A percentile compares a stretch with the other conserved stretches of the same genome.
Conservation (phyloP, 2,888 invertebrate species). For the Elmis aenea region DNA sequence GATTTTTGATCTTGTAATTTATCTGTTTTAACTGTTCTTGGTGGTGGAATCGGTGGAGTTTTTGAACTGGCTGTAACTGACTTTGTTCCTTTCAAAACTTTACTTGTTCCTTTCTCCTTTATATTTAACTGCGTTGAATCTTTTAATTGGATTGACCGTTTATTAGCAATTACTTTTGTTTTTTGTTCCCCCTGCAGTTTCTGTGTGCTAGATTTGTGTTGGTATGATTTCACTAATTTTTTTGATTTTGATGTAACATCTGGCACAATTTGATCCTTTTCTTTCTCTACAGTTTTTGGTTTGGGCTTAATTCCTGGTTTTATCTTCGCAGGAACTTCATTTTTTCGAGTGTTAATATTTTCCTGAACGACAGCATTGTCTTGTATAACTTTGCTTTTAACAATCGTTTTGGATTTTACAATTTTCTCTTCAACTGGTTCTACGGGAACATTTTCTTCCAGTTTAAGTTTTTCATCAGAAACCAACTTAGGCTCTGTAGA, state of each 20-base stretch:
- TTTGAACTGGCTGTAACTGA: slow-evolving; percentile 20
- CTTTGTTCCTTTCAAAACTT: slow-evolving; percentile 25
- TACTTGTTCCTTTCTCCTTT: slow-evolving; percentile 24
- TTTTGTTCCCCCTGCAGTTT: slow-evolving; percentile 24
- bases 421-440: slow-evolving; percentile 42
- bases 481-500: slow-evolving; percentile 7
- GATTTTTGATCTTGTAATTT: slow-evolving; percentile 2
- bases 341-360: slow-evolving; percentile 10
- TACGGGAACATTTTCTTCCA: no score
- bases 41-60: slow-evolving; percentile 10
- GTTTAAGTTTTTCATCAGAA: slow-evolving; percentile 28
- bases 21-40: slow-evolving; percentile 14
- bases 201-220: no score
- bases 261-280: slow-evolving; percentile 48
- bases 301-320: slow-evolving; percentile 19
- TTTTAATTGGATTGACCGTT: slow-evolving; percentile 9
- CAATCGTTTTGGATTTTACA: slow-evolving; percentile 50
- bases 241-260: slow-evolving; percentile 38
- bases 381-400: slow-evolving; percentile 17
- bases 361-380: slow-evolving; percentile 6
- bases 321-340: slow-evolving; percentile 11
- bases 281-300: slow-evolving; percentile 25
- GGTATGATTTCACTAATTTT: slow-evolving; percentile 25
- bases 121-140: slow-evolving; percentile 18
- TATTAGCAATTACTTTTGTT: slow-evolving; percentile 17